Evolutionary conservation across 2,888 invertebrate genomes (phyloP).

Genomic region (Arenicola marina): DNA sequence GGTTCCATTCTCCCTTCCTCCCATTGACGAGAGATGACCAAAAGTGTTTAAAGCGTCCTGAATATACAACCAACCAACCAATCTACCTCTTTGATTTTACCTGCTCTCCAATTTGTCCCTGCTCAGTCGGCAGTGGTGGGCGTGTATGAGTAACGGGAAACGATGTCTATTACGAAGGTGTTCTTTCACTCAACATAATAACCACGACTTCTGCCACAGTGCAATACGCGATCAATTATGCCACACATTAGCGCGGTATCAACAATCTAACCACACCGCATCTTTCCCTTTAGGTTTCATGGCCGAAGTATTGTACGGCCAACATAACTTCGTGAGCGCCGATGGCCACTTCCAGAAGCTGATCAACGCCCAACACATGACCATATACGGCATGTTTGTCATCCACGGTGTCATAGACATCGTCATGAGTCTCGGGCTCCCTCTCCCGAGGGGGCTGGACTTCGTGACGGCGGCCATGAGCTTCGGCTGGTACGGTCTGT

Average conservation of each 20-base stretch:
- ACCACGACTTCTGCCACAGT: no score
- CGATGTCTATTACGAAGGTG: no score
- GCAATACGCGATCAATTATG: no score
- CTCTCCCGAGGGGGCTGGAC: conserved; percentile 20
- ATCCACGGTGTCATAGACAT: conserved; percentile 27
- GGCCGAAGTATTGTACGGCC: conserved; percentile 34
- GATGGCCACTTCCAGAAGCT: conserved; percentile 27
- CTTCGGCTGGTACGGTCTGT: conserved; percentile 28
- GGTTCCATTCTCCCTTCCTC: no score
- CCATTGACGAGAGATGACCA: no score
- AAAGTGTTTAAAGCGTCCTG: no score
- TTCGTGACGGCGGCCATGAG: conserved; percentile 18
- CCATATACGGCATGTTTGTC: conserved; percentile 29
- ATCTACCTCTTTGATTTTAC: no score
- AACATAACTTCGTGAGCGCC: conserved; percentile 13
- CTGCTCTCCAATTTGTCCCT: no score
- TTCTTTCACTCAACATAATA: no score
- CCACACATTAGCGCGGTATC: neutral
- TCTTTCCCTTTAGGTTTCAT: conserved; percentile 14
- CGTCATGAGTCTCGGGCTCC: conserved; percentile 16
- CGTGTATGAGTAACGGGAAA: no score
- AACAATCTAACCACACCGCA: neutral
- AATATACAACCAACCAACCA: no score
- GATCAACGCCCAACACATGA: conserved; percentile 35
- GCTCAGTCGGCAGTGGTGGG: no score